These are phyloP conservation scores for Galemys pyrenaicus DNA, from an alignment of 2,113 vertebrate species.

Conservation along the genomic window DNA sequence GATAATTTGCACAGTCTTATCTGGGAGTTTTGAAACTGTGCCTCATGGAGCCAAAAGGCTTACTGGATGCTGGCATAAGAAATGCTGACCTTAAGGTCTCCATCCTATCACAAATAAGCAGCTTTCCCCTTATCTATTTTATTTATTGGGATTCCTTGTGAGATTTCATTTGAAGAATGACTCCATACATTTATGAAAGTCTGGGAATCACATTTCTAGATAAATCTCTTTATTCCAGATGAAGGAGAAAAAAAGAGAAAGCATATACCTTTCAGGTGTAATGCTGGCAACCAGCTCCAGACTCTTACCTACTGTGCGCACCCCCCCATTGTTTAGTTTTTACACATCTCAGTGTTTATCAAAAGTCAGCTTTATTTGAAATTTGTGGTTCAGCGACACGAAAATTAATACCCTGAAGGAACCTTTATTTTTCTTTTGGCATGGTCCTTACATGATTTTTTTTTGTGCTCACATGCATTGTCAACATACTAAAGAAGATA, in stretches of 20 bases:
- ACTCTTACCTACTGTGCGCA: neutral
- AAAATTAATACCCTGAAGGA: neutral
- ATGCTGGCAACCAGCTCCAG: neutral
- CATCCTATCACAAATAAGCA: neutral
- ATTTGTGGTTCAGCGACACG: neutral
- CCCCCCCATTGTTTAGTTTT: neutral
- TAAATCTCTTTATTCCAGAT: conserved; percentile 20
- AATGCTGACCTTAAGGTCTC: neutral
- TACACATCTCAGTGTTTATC: neutral
- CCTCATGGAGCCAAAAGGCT: neutral
- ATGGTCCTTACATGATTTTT: neutral
- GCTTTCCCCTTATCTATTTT: neutral
- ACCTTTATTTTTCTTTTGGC: neutral
- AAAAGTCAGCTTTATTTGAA: neutral
- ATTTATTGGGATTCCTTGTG: neutral
- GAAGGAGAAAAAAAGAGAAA: neutral
- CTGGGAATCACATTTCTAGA: neutral
- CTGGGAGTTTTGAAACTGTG: neutral
- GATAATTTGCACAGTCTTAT: neutral
- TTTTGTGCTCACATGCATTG: neutral
- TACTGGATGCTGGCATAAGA: neutral
- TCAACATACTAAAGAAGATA: neutral
- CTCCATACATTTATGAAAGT: neutral
- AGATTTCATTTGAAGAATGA: conserved; percentile 18
- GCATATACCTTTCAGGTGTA: neutral